Evolutionary conservation across 2,797 vertebrate species (phyloP), one percentile per base, ranked within the genome.

Genomic region (Hozukius guyotensis): DNA sequence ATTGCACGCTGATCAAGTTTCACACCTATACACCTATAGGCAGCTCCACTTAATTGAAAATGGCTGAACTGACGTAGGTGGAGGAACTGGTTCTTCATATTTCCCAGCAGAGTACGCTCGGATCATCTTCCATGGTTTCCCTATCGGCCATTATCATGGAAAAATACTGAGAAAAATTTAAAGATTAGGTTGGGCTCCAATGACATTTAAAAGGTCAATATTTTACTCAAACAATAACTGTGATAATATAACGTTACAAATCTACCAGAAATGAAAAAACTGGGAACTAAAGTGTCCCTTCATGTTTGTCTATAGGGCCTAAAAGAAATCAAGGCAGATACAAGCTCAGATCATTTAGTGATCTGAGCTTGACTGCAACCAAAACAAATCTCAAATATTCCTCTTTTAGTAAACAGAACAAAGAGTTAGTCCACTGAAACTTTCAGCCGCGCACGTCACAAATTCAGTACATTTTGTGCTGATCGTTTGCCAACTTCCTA

Each of bases 51-150:
- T 66, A 59, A 74, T 29, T 53, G 11, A 69, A 80, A 80, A 75
- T 71, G 22, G 38, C 46, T 8, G n/a, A 20, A 31, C 25, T 63
- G 24, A 77, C 86, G 63, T 22, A 83, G 81, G 83, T 61, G 46
- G 84, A 75, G 22, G 38, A 87, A 67, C 83, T 77, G 80, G 87
- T 89, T 89, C 22, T 79, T 87, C 65, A 70, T 69, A 88, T 91
- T 91, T 89, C 88, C 59, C 29, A 72, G 18, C 3, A 27, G 67
- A 62, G 14, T 8, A 10, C 4, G 63, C 20, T 56, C 29, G 53
- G 63, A 90, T 92, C 85, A 72, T 46, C 27, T 90, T 89, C n/a
- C 87, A 75, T 13, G 60, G 77, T 76, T 70, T 77, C 20, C 60
- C 36, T 63, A 20, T 61, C 2, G 6, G 60, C 31, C 16, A 77